Evolutionary conservation across 30 jellyfish, hydroid and myxozoan species (phyloP).

Genomic region (Turritopsis dohrnii): DNA sequence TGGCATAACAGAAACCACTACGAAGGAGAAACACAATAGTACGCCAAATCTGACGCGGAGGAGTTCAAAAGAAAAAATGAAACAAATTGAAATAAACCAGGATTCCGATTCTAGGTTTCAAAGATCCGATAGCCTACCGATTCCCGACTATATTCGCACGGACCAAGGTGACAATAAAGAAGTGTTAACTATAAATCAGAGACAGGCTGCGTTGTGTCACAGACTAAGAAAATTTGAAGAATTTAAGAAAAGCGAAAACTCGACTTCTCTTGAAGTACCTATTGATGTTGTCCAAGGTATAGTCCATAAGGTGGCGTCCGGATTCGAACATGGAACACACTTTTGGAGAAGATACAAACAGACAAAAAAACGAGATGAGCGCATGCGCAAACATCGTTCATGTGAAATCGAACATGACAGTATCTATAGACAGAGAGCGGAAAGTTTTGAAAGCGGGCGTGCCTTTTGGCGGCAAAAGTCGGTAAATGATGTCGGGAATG

Average conservation of each 20-base stretch:
- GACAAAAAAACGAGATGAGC: slow-evolving; percentile 1
- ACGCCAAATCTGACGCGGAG: slow-evolving; percentile 12
- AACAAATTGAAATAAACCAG: background rate
- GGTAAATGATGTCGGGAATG: background rate
- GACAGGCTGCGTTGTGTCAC: background rate
- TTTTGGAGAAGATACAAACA: background rate
- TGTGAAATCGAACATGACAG: slow-evolving; percentile 15
- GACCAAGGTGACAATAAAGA: background rate
- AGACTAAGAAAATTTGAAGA: slow-evolving; percentile 6
- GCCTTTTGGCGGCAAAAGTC: background rate
- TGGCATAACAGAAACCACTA: background rate
- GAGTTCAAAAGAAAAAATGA: slow-evolving; percentile 15
- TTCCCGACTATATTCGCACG: background rate
- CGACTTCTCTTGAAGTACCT: background rate
- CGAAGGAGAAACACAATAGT: background rate
- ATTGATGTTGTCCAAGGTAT: background rate
- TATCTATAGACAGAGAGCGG: slow-evolving; percentile 13
- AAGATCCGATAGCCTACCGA: slow-evolving; percentile 10
- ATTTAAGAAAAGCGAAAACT: background rate
- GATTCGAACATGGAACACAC: slow-evolving; percentile 13
- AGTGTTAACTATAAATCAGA: background rate
- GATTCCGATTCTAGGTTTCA: background rate
- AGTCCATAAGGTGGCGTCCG: slow-evolving; percentile 1
- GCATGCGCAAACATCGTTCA: background rate
- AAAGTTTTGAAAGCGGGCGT: slow-evolving; percentile 7